Evolutionary conservation across 2,113 vertebrate genomes (phyloP).

Genomic region (Onychorhynchus coronatus): DNA sequence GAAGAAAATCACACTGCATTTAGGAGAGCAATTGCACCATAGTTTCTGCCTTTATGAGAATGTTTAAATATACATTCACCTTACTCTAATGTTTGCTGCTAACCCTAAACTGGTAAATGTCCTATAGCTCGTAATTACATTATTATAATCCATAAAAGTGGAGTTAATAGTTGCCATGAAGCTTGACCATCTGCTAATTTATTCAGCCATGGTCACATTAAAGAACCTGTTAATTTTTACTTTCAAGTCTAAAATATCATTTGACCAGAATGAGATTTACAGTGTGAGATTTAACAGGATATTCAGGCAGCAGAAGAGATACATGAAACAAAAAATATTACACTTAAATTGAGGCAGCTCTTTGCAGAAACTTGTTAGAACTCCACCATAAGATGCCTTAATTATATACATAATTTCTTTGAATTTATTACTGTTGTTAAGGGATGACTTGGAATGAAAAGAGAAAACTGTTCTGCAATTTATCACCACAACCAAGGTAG

Average conservation of each 20-base stretch:
- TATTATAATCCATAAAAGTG: neutral
- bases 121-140: neutral
- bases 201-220: neutral
- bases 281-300: neutral
- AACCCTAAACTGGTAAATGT: neutral
- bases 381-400: neutral
- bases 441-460: neutral
- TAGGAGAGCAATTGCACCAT: neutral
- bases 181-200: neutral
- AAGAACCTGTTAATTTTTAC: neutral
- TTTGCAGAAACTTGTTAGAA: neutral
- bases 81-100: neutral
- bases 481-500: neutral
- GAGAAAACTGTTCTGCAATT: neutral
- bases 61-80: neutral
- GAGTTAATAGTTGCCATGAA: neutral
- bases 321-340: neutral
- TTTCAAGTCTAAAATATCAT: neutral
- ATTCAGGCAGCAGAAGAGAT: neutral
- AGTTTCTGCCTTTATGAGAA: neutral
- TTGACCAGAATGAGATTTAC: neutral
- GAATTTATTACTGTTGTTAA: neutral
- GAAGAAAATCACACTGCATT: neutral
- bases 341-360: neutral
- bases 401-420: neutral